phyloP scores from a whole-genome alignment of 2,113 vertebrate genomes.

The Crotalus tigris region DNA sequence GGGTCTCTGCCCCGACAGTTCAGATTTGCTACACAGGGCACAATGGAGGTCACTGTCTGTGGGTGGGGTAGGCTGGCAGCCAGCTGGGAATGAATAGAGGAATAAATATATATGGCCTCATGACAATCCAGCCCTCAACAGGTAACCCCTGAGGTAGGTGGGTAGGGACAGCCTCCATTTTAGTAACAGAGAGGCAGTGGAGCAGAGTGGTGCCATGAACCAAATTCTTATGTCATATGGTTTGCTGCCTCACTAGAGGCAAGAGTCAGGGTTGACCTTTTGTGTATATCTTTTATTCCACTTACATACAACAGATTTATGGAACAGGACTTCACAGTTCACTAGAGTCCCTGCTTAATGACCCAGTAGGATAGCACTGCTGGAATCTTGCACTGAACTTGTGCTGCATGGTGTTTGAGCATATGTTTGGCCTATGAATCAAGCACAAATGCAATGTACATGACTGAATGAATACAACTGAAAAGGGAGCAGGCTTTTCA shows the following conservation, averaged over 20 bases:
- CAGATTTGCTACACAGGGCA: slow-evolving; percentile 59
- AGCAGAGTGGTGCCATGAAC: neutral
- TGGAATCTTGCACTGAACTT: neutral
- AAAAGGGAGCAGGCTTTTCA: neutral
- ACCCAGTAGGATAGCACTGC: neutral
- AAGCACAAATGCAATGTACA: neutral
- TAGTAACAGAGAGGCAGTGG: neutral
- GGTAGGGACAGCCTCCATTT: slow-evolving; percentile 22
- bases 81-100: slow-evolving; percentile 25
- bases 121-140: slow-evolving; percentile 17
- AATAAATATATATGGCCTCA: slow-evolving; percentile 10
- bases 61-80: slow-evolving; percentile 44
- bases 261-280: neutral
- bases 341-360: neutral
- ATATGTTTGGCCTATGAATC: neutral
- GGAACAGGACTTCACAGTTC: slow-evolving; percentile 14
- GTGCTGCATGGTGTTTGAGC: neutral
- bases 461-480: neutral
- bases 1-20: slow-evolving; percentile 37
- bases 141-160: slow-evolving; percentile 31
- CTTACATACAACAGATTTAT: neutral
- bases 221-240: neutral
- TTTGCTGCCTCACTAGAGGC: neutral
- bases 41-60: slow-evolving; percentile 36
- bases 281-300: neutral